phyloP scores from a whole-genome alignment of 2,113 vertebrate genomes.

The Trichechus manatus region DNA sequence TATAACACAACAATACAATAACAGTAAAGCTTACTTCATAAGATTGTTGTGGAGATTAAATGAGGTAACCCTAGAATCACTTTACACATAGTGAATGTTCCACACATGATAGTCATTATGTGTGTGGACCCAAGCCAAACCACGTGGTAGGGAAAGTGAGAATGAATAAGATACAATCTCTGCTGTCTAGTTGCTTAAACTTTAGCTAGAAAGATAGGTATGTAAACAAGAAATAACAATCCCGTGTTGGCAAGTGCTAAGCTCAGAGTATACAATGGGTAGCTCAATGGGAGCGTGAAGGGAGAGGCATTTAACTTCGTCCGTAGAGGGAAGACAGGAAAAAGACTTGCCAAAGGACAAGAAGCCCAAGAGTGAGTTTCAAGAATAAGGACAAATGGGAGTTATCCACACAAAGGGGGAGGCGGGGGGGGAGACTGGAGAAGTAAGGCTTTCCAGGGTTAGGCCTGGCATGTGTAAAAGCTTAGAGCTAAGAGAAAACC shows the following conservation, averaged over 20 bases:
- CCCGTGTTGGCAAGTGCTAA: neutral
- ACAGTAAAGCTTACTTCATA: neutral
- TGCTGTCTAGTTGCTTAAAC: neutral
- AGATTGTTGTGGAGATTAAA: constrained; percentile 30
- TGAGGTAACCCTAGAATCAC: neutral
- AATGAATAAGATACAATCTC: neutral
- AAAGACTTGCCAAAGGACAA: neutral
- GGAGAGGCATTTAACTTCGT: constrained; percentile 13
- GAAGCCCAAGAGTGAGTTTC: neutral
- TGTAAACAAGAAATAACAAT: constrained; percentile 39
- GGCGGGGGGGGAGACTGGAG: neutral
- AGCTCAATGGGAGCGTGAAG: neutral
- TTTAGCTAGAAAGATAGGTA: constrained; percentile 23
- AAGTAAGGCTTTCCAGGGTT: neutral
- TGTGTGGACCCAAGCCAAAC: neutral
- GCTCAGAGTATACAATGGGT: neutral
- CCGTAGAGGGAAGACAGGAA: neutral
- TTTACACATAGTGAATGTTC: neutral
- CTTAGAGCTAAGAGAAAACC: neutral
- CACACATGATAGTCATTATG: constrained; percentile 11
- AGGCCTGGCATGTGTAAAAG: neutral
- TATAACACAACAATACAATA: neutral
- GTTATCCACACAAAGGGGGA: neutral
- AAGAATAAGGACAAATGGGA: constrained; percentile 7
- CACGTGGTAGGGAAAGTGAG: neutral